Percentiles rank a stretch among this genome's conserved stretches.
Evolutionary conservation across 1,140 invertebrate genomes (phyloP).

Genomic region (Zaprionus camerounensis): DNA sequence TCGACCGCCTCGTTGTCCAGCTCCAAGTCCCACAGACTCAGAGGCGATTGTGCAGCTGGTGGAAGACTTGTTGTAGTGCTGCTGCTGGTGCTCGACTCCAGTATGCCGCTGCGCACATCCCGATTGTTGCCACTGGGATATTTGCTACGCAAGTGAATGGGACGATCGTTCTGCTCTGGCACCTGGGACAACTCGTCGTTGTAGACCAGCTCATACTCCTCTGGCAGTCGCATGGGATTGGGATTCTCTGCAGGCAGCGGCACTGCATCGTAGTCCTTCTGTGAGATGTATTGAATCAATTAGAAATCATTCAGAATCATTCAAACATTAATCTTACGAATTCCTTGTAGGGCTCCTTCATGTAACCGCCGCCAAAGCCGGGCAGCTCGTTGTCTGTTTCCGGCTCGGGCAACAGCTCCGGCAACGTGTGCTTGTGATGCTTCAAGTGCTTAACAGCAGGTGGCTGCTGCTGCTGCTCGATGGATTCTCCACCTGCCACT

Average conservation of each 20-base stretch:
- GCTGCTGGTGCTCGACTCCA: conserved; percentile 30
- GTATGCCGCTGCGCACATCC: conserved; percentile 73
- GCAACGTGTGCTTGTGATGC: conserved; percentile 62
- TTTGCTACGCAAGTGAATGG: conserved; percentile 76
- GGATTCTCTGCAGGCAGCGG: conserved; percentile 44
- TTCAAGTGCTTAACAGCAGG: conserved; percentile 38
- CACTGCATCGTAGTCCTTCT: conserved; percentile 65
- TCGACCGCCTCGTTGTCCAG: conserved; percentile 78
- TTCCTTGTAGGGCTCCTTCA: conserved; percentile 65
- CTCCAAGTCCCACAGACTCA: conserved; percentile 82
- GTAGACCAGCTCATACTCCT: conserved; percentile 70
- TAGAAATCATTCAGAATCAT: not conserved
- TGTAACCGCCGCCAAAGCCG: conserved; percentile 44
- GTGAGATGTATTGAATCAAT: not conserved
- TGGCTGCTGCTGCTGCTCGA: conserved; percentile 13
- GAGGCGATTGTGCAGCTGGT: conserved; percentile 54
- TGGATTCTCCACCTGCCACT: conserved; percentile 47
- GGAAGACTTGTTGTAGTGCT: conserved; percentile 57
- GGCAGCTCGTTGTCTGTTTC: conserved; percentile 62
- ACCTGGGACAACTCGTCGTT: conserved; percentile 66
- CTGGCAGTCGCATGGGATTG: conserved; percentile 58
- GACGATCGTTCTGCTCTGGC: conserved; percentile 65
- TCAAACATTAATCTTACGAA: conserved; percentile 49
- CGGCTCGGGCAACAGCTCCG: conserved; percentile 60
- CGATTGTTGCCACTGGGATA: conserved; percentile 73